phyloP scores from a whole-genome alignment of 2,113 vertebrate genomes.

The Sminthopsis crassicaudata region DNA sequence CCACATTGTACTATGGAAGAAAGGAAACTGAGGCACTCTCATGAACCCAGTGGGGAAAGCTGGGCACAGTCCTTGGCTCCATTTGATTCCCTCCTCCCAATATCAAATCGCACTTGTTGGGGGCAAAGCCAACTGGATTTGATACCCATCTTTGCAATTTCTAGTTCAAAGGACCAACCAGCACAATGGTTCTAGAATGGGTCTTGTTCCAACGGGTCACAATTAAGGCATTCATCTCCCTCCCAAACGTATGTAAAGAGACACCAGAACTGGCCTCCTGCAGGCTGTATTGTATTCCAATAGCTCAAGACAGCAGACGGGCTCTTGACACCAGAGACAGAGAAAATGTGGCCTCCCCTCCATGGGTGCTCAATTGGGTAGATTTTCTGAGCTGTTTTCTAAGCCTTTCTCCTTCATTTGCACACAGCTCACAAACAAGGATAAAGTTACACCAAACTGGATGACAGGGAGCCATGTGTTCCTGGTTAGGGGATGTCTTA shows the following conservation, averaged over 20 bases:
- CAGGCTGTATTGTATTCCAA: conserved; percentile 8
- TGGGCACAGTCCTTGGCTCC: conserved; percentile 37
- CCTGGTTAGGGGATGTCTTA: conserved; percentile 19
- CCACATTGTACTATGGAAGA: conserved; percentile 63
- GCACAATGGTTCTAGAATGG: conserved; percentile 61
- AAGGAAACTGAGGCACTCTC: conserved; percentile 54
- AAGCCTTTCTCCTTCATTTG: not conserved
- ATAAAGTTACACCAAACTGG: not conserved
- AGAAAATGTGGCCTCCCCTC: conserved; percentile 20
- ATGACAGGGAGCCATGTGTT: not conserved
- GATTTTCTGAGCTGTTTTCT: conserved; percentile 27
- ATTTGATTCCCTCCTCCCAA: conserved; percentile 48
- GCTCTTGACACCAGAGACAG: conserved; percentile 23
- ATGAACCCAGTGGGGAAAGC: conserved; percentile 20
- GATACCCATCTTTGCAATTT: conserved; percentile 55
- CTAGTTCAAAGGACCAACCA: conserved; percentile 61
- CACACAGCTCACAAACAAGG: conserved; percentile 28
- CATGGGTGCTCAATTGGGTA: conserved; percentile 21
- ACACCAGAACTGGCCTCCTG: not conserved
- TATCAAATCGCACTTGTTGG: conserved; percentile 46
- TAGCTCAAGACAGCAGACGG: not conserved
- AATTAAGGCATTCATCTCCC: conserved; percentile 62
- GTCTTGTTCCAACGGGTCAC: conserved; percentile 63
- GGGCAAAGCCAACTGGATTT: conserved; percentile 36
- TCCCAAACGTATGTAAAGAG: conserved; percentile 11